Evolutionary conservation across 2,797 vertebrate genomes (phyloP).

Genomic region (Pangasius sanitwongsei): DNA sequence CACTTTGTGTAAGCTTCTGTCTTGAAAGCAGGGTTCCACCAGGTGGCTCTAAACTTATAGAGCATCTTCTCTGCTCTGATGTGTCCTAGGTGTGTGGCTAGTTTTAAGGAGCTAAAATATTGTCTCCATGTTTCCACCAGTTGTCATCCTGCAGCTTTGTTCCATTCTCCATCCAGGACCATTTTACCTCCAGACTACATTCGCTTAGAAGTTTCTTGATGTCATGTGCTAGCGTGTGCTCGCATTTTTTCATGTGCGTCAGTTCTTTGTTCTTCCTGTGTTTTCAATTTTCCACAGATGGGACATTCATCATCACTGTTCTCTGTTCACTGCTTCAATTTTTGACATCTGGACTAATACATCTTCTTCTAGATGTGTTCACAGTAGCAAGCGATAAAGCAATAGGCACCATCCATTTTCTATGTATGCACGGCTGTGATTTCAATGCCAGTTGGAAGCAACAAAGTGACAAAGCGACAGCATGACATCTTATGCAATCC

Average conservation of each 20-base stretch:
- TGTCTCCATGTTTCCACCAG: background rate
- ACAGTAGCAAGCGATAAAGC: background rate
- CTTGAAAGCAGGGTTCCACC: background rate
- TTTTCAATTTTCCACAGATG: background rate
- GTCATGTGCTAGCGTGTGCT: background rate
- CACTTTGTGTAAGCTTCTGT: background rate
- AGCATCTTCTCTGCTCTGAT: background rate
- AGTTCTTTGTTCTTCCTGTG: background rate
- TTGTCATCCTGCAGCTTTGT: background rate
- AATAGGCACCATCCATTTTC: background rate
- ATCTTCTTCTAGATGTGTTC: background rate
- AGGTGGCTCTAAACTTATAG: background rate
- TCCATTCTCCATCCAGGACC: background rate
- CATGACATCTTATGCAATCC: background rate
- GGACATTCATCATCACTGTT: background rate
- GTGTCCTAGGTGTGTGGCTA: background rate
- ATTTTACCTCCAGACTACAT: background rate
- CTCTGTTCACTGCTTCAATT: background rate
- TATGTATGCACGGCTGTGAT: background rate
- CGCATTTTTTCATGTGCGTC: background rate
- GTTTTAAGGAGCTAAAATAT: background rate
- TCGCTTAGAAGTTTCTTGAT: background rate
- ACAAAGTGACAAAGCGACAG: background rate
- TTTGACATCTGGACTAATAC: background rate
- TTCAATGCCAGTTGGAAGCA: background rate